Base-by-base conservation (phyloP, 2,113 vertebrate genomes). In the Micromys minutus region DNA sequence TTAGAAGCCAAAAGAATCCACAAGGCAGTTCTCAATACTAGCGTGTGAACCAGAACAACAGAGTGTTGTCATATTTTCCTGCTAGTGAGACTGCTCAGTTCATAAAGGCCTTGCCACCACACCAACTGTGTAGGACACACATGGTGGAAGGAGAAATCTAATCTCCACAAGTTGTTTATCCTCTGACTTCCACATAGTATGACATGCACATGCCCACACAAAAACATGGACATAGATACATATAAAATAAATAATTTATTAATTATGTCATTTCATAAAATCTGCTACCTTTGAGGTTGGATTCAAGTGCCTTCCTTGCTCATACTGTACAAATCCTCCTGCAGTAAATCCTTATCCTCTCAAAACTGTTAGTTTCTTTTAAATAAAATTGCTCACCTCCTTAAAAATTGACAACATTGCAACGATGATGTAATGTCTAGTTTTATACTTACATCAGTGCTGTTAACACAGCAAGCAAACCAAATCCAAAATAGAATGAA, bases 401-500 rank as follows among this genome's bases (percentile, higher is more conserved):
- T 69, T 52, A 87, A 26, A 69, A 69, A 86, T 2, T 69, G 21
- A 69, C 63, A 85, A 47, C 39, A 85, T 86, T 69, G 52, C 31
- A 69, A 87, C 12, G 26, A 69, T 16, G 21, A 80, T 29, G 95
- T 96, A 86, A 93, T 91, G 81, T 93, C 71, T 94, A 50, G 83
- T 57, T 96, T 81, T 87, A 3, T 69, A 61, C 39, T 76, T 71
- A 88, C 72, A 52, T 87, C n/a, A 94, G 93, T 95, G 7, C 0
- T 52, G 86, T 92, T 89, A 45, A 77, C 86, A 90, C 94, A 94
- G 55, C 39, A 91, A 94, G 96, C 77, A 97, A 93, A 95, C 86
- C 96, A 97, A 98, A 96, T n/a, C n/a, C 83, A 97, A 67, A 97
- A 98, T 34, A 94, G 95, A 89, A 95, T 74, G 89, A 98, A 83